A percentile compares a stretch with the other conserved stretches of the same genome.
Conservation (phyloP, 2,888 invertebrate species). For the Corbicula japonica region DNA sequence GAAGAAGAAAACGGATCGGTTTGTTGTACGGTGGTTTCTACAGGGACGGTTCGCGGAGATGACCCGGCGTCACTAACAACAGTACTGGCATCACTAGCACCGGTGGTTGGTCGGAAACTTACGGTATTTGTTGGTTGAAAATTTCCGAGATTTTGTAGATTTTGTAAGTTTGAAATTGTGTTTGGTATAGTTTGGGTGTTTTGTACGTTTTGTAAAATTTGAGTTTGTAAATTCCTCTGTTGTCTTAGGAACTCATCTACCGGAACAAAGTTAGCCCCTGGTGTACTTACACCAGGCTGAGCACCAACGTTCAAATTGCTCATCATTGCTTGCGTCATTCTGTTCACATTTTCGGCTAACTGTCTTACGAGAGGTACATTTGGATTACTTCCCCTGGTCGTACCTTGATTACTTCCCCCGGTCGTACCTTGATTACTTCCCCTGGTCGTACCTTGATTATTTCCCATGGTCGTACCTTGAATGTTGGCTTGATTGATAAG, state of each 20-base stretch:
- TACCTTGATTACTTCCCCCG: no score
- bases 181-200: background rate
- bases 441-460: background rate
- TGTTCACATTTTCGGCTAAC: background rate
- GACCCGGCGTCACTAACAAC: background rate
- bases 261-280: conserved; percentile 8
- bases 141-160: background rate
- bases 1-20: no score
- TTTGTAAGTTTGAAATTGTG: background rate
- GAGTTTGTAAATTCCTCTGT: conserved; percentile 36
- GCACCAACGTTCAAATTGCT: conserved; percentile 5
- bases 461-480: background rate
- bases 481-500: conserved; percentile 1
- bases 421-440: no score
- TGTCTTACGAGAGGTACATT: no score
- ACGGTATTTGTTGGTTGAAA: background rate
- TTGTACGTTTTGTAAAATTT: conserved; percentile 26
- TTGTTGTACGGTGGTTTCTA: background rate
- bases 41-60: background rate
- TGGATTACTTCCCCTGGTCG: no score
- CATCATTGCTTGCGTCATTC: conserved; percentile 24
- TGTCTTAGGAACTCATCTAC: conserved; percentile 41
- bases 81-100: background rate
- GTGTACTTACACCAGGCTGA: background rate
- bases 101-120: background rate